These are phyloP conservation scores for Heterocephalus glaber DNA, from an alignment of 2,113 vertebrate species.

Conservation along the genomic window DNA sequence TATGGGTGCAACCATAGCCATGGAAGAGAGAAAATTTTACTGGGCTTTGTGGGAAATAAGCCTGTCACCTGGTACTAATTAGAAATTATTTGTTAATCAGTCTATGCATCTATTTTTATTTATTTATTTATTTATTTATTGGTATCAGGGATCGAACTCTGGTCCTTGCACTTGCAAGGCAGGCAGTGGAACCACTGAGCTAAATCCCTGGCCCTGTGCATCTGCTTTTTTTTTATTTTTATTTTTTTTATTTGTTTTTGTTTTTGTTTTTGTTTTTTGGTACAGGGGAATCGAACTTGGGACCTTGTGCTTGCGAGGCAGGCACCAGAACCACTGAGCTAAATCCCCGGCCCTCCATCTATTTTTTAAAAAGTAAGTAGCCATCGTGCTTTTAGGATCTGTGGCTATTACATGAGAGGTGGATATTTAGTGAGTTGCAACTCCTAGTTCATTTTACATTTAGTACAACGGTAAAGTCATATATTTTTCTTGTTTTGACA, in stretches of 20 bases:
- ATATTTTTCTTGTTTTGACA: constrained; percentile 65
- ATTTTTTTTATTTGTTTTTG: too few relatives aligned
- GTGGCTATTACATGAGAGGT: neutral
- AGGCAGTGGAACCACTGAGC: too few relatives aligned
- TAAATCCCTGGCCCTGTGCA: too few relatives aligned
- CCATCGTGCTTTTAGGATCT: constrained; percentile 28
- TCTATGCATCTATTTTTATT: neutral
- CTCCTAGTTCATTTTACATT: constrained; percentile 61
- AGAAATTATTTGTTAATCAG: constrained; percentile 33
- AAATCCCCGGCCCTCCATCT: too few relatives aligned
- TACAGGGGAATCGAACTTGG: too few relatives aligned
- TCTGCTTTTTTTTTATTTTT: too few relatives aligned
- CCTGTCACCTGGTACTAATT: neutral
- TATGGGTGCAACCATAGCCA: neutral
- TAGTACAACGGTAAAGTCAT: constrained; percentile 55
- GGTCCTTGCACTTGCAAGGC: too few relatives aligned
- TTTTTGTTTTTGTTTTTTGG: too few relatives aligned
- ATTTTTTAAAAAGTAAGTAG: neutral
- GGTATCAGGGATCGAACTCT: too few relatives aligned
- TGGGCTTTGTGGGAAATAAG: neutral
- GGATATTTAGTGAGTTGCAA: neutral
- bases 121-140: too few relatives aligned
- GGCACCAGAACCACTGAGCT: too few relatives aligned
- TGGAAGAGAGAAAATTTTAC: neutral
- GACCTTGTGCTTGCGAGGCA: too few relatives aligned